A percentile compares a stretch with the other conserved stretches of the same genome.
phyloP scores from a whole-genome alignment of 2,113 vertebrate species.

The Lampris megalopsis region DNA sequence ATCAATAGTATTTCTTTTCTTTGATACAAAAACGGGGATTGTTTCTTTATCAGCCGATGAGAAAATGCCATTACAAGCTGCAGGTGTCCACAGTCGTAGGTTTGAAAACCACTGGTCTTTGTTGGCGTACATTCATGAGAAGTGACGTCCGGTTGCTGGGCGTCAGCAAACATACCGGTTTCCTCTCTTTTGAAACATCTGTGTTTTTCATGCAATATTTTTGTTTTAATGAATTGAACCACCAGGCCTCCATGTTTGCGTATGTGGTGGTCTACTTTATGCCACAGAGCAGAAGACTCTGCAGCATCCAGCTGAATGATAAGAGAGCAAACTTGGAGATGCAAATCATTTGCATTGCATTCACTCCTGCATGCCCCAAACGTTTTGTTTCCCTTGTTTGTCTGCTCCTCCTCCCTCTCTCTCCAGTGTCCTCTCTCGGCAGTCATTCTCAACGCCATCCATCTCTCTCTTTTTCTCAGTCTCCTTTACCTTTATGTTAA shows the following conservation, averaged over 20 bases:
- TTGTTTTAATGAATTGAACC: slow-evolving; percentile 26
- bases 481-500: slow-evolving; percentile 53
- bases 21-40: slow-evolving; percentile 38
- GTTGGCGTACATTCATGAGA: slow-evolving; percentile 69
- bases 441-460: slow-evolving; percentile 7
- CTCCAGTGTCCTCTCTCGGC: slow-evolving; percentile 10
- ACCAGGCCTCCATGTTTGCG: background rate
- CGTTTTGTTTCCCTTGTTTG: slow-evolving; percentile 13
- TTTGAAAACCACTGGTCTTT: slow-evolving; percentile 63
- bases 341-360: background rate
- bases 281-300: slow-evolving; percentile 10
- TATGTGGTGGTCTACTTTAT: background rate
- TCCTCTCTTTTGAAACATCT: slow-evolving; percentile 47
- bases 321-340: background rate
- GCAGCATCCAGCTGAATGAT: background rate
- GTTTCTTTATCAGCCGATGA: slow-evolving; percentile 38
- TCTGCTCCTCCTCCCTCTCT: slow-evolving; percentile 18
- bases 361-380: background rate
- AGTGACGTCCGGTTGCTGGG: slow-evolving; percentile 29
- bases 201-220: slow-evolving; percentile 36
- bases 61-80: slow-evolving; percentile 29
- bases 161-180: slow-evolving; percentile 32
- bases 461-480: slow-evolving; percentile 28
- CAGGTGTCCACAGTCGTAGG: slow-evolving; percentile 46
- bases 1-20: slow-evolving; percentile 38